phyloP scores from a whole-genome alignment of 1,140 invertebrate species.

The Teleogryllus occipitalis region DNA sequence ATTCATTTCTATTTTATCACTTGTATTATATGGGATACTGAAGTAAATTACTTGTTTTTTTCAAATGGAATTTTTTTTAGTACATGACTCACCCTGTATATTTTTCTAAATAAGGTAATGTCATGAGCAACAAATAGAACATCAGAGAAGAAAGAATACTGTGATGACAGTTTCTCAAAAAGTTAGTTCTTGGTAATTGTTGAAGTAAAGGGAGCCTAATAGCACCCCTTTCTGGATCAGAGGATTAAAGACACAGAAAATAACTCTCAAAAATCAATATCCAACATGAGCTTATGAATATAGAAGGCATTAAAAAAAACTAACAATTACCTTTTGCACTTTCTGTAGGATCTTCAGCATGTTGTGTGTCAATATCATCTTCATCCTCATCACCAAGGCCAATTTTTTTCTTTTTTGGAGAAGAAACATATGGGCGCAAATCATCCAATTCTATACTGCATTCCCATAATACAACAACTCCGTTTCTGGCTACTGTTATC shows the following conservation, averaged over 20 bases:
- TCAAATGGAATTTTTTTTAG: no score
- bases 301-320: background rate
- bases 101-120: no score
- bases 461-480: slow-evolving; percentile 78
- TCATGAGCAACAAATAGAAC: no score
- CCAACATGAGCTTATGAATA: background rate
- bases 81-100: no score
- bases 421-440: slow-evolving; percentile 44
- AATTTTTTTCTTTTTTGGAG: slow-evolving; percentile 33
- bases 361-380: slow-evolving; percentile 42
- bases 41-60: no score
- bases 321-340: background rate
- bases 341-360: slow-evolving; percentile 40
- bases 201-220: no score
- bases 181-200: no score
- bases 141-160: no score
- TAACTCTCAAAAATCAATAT: background rate
- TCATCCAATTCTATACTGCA: slow-evolving; percentile 62
- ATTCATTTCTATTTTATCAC: no score
- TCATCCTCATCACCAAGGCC: slow-evolving; percentile 39
- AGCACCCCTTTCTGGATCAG: no score
- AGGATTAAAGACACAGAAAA: background rate
- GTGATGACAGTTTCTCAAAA: no score
- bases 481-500: slow-evolving; percentile 61
- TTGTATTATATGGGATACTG: no score